Evolutionary conservation across 2,797 vertebrate genomes (phyloP), one percentile per base, ranked within the genome.

Genomic region (Pangasius larnaudii): DNA sequence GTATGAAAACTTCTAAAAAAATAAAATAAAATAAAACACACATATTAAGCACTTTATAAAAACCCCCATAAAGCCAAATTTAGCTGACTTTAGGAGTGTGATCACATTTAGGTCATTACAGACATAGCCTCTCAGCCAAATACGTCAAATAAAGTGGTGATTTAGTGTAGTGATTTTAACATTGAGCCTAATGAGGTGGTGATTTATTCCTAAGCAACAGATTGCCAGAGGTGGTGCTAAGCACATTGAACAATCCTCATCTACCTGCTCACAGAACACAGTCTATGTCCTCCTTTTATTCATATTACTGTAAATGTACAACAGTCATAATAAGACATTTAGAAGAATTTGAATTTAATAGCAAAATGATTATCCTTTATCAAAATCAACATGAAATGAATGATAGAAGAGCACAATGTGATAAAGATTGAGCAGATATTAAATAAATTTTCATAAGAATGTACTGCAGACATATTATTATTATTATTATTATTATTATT

Each of bases 151-250:
- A 74, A 74, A 71, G 36, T 72, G 69, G 69, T 72, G 33, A 71
- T 69, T 69, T 36, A 71, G 67, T 71, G 67, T 19, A 36, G 67
- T 71, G 69, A 72, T 72, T 72, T 72, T 42, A 72, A n/a, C 42
- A 75, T 14, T 0, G 24, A 75, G 42, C 22, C 42, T 75, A 75
- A 49, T 75, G 42, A 75, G 39, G 4, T 72, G 69, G 36, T 72
- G 69, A 72, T 72, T 72, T 72, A 72, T 72, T 42, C 36, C 8
- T 42, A 72, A 39, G 36, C 69, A 72, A 24, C 36, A 42, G 69
- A 72, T 36, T 27, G 72, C 72, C 72, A 75, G 72, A 27, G 72
- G 72, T n/a, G 42, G 72, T 42, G 19, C 36, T 19, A 42, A 42
- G 36, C 69, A 24, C 7, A 24, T 8, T 72, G 69, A 72, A 42